Conservation (phyloP, 2,888 invertebrate genomes). For the Drosophila mercatorum region DNA sequence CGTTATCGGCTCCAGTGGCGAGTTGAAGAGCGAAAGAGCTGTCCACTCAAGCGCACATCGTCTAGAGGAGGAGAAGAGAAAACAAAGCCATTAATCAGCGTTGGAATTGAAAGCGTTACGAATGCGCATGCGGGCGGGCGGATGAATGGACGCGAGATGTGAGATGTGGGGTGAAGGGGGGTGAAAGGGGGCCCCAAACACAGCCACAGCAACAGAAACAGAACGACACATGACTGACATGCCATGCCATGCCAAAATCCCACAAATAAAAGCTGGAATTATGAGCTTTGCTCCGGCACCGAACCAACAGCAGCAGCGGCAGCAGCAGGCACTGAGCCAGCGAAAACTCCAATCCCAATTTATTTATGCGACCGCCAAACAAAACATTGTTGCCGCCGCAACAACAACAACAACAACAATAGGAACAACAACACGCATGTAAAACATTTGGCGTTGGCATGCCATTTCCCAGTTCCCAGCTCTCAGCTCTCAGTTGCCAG, state of each 20-base stretch:
- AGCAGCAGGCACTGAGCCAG: slow-evolving; percentile 28
- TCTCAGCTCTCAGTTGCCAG: slow-evolving; percentile 12
- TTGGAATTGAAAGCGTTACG: slow-evolving; percentile 54
- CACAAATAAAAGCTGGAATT: slow-evolving; percentile 81
- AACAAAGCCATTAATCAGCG: slow-evolving; percentile 74
- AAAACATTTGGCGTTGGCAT: slow-evolving; percentile 77
- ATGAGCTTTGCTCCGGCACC: slow-evolving; percentile 66
- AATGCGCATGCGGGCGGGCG: slow-evolving; percentile 57
- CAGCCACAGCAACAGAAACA: slow-evolving; percentile 11
- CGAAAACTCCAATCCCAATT: slow-evolving; percentile 66
- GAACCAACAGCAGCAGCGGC: slow-evolving; percentile 12
- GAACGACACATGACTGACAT: slow-evolving; percentile 73
- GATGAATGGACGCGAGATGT: slow-evolving; percentile 5
- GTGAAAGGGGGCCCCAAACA: slow-evolving; percentile 1
- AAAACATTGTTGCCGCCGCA: slow-evolving; percentile 73
- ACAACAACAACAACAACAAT: slow-evolving; percentile 30
- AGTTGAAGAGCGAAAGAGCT: slow-evolving; percentile 1
- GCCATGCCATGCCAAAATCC: slow-evolving; percentile 77
- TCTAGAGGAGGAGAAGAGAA: slow-evolving; percentile 43
- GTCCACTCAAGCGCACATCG: slow-evolving; percentile 51
- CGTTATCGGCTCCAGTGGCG: slow-evolving; percentile 2
- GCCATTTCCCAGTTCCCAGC: slow-evolving; percentile 58
- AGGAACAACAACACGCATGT: slow-evolving; percentile 62
- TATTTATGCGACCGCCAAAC: slow-evolving; percentile 73
- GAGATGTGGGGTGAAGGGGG: background rate